phyloP scores from a whole-genome alignment of 1,140 invertebrate species.

The Parapsyche elsis region DNA sequence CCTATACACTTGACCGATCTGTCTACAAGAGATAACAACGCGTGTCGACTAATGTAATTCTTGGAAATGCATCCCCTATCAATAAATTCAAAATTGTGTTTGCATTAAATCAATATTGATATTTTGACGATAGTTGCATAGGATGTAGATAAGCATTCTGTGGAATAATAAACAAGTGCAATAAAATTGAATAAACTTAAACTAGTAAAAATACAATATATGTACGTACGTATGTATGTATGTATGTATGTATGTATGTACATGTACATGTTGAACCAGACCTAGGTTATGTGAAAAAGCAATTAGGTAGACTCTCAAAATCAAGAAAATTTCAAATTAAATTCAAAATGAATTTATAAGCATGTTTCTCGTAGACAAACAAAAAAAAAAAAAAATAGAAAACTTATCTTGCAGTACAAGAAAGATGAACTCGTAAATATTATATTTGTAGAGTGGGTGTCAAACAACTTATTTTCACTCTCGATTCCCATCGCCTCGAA shows the following conservation, averaged over 20 bases:
- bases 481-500: constrained; percentile 7
- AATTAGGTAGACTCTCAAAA: neutral
- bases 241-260: neutral
- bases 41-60: neutral
- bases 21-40: constrained; percentile 6
- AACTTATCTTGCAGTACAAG: neutral
- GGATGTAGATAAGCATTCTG: neutral
- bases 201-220: neutral
- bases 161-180: neutral
- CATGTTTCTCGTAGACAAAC: neutral
- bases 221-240: neutral
- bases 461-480: constrained; percentile 27
- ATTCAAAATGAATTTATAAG: neutral
- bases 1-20: constrained; percentile 9
- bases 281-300: no score
- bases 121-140: neutral
- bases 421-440: neutral
- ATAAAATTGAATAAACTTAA: neutral
- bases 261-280: neutral
- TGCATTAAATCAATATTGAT: constrained; percentile 27
- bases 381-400: no score
- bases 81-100: constrained; percentile 14
- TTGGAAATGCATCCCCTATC: neutral
- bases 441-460: neutral
- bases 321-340: neutral